Conservation (phyloP, 2,888 invertebrate species). For the Ypsolopha sequella region DNA sequence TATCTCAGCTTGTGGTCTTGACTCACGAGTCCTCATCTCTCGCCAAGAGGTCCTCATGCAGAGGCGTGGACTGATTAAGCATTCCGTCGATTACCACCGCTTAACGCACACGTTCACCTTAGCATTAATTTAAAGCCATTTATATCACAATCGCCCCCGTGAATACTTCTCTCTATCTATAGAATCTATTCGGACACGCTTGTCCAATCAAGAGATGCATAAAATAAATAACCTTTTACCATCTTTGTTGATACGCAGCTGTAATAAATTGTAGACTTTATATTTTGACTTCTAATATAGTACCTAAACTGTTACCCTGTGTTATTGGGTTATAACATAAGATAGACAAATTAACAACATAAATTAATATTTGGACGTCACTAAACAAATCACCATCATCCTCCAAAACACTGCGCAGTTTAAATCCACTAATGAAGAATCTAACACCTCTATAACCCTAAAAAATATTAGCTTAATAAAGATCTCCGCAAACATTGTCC, state of each 20-base stretch:
- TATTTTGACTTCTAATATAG: too few species aligned
- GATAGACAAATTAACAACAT: too few species aligned
- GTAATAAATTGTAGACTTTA: too few species aligned
- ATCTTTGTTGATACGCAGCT: too few species aligned
- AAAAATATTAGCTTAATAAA: constrained; percentile 16
- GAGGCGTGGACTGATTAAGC: constrained; percentile 35
- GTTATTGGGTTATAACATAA: too few species aligned
- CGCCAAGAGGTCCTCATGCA: constrained; percentile 14
- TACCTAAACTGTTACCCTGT: too few species aligned
- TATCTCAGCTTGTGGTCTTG: not conserved
- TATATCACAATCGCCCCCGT: constrained; percentile 34
- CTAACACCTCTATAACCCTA: not conserved
- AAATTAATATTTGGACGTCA: not conserved
- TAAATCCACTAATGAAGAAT: not conserved
- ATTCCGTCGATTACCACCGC: constrained; percentile 22
- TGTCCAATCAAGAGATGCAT: not conserved
- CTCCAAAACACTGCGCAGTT: not conserved
- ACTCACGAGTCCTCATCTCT: not conserved
- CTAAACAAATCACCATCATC: not conserved
- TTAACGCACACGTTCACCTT: constrained; percentile 43
- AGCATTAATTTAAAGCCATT: constrained; percentile 37
- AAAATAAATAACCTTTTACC: not conserved
- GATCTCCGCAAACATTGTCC: constrained; percentile 3
- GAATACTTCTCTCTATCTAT: constrained; percentile 18
- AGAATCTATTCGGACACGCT: constrained; percentile 4